Conservation (phyloP, 2,888 invertebrate genomes). For the Aleiodes alternator region DNA sequence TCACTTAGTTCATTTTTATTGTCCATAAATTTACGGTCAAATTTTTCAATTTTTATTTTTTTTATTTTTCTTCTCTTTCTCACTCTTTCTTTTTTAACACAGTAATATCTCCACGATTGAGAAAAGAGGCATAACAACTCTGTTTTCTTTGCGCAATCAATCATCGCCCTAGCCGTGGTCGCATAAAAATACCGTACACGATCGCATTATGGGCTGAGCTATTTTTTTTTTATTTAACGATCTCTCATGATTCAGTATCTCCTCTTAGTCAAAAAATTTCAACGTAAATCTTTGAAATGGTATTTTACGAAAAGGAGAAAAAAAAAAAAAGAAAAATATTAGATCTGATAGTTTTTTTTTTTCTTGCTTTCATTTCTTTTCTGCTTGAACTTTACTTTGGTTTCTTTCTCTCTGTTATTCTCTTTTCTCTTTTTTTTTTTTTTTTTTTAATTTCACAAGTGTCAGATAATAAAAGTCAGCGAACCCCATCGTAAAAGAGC, state of each 20-base stretch:
- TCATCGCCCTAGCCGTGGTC: conserved; percentile 7
- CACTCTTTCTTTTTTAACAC: too few relatives aligned
- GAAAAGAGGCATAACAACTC: too few relatives aligned
- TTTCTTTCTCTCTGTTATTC: conserved; percentile 1
- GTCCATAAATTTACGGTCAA: too few relatives aligned
- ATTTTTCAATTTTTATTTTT: too few relatives aligned
- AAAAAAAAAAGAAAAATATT: conserved; percentile 24
- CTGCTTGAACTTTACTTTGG: conserved; percentile 12
- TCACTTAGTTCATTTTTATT: too few relatives aligned
- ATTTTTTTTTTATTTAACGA: conserved; percentile 18
- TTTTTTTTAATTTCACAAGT: conserved; percentile 57
- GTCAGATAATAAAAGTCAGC: conserved; percentile 60
- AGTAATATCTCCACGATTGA: too few relatives aligned
- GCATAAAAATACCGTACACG: not conserved
- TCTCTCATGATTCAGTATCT: conserved; percentile 25
- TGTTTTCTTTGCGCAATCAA: conserved; percentile 6
- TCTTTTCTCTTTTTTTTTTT: conserved; percentile 20
- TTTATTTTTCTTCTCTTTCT: too few relatives aligned
- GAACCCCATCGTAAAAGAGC: conserved; percentile 48
- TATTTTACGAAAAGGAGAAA: conserved; percentile 11
- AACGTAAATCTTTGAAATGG: conserved; percentile 30
- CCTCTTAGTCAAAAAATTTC: conserved; percentile 19
- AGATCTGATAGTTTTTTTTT: conserved; percentile 23
- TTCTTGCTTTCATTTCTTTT: not conserved
- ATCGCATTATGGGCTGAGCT: conserved; percentile 9